A percentile compares a stretch with the other conserved stretches of the same genome.
Conservation (phyloP, 2,797 vertebrate genomes). For the Poeciliopsis infans region DNA sequence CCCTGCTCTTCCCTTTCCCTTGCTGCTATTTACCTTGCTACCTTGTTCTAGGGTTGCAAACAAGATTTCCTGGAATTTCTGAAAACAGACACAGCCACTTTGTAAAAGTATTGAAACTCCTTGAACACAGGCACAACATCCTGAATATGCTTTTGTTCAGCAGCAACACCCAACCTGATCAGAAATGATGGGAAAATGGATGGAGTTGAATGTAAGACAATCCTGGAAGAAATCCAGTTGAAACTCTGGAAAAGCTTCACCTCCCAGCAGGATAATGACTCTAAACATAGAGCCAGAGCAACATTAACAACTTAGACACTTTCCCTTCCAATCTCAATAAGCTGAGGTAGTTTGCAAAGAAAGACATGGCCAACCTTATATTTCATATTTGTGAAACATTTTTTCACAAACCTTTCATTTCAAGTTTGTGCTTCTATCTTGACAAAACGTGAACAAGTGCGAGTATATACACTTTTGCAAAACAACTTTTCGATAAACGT, state of each 20-base stretch:
- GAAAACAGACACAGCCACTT: neutral
- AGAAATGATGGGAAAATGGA: neutral
- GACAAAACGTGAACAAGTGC: neutral
- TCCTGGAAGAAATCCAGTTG: neutral
- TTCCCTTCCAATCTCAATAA: neutral
- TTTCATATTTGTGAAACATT: neutral
- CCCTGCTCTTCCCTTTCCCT: conserved; percentile 1
- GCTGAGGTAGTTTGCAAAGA: neutral
- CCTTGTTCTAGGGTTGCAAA: neutral
- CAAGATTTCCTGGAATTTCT: neutral
- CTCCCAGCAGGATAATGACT: too few relatives aligned
- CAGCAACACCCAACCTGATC: neutral
- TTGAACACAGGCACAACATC: neutral
- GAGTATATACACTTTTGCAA: neutral
- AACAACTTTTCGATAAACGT: neutral
- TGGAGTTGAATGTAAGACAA: neutral
- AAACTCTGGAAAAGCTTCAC: neutral
- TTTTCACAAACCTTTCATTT: neutral
- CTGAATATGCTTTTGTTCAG: neutral
- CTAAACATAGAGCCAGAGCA: neutral
- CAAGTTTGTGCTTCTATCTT: neutral
- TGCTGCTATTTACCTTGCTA: too few relatives aligned
- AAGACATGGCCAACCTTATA: neutral
- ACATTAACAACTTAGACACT: neutral
- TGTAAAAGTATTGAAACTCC: neutral